Percentiles rank a stretch among this genome's conserved stretches.
These are phyloP conservation scores for Cepaea hortensis DNA, from an alignment of 2,888 invertebrate species.

Conservation along the genomic window DNA sequence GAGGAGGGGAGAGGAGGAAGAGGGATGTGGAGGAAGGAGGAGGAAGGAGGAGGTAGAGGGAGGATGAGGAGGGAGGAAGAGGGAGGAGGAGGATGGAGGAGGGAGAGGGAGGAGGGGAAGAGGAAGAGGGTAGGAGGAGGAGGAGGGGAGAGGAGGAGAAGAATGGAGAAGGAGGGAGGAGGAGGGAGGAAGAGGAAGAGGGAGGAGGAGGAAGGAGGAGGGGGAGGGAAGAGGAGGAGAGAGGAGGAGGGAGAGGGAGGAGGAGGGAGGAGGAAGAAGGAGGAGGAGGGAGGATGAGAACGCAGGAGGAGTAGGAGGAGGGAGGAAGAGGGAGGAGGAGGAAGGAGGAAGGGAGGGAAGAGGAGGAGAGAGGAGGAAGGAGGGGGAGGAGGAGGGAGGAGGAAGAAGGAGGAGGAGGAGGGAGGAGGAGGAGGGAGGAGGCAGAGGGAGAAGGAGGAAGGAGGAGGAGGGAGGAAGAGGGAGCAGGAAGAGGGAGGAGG, in stretches of 20 bases:
- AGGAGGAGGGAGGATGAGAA: too few relatives aligned
- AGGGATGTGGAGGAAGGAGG: neutral
- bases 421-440: too few relatives aligned
- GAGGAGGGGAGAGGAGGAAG: too few relatives aligned
- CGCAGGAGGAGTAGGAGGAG: too few relatives aligned
- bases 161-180: neutral
- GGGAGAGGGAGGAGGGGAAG: too few relatives aligned
- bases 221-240: neutral
- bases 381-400: constrained; percentile 21
- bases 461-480: too few relatives aligned
- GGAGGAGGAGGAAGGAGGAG: neutral
- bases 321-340: neutral
- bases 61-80: too few relatives aligned
- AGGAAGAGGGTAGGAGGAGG: too few relatives aligned
- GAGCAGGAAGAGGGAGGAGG: too few relatives aligned
- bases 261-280: neutral
- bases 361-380: neutral
- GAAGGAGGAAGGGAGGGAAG: constrained; percentile 11
- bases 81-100: too few relatives aligned
- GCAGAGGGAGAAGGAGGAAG: too few relatives aligned
- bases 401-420: constrained; percentile 15
- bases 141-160: neutral
- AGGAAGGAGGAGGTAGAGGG: neutral
- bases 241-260: neutral
- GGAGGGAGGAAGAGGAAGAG: neutral